Evolutionary conservation across 2,797 vertebrate genomes (phyloP), one percentile per base, ranked within the genome.

Genomic region (Takifugu ocellatus): DNA sequence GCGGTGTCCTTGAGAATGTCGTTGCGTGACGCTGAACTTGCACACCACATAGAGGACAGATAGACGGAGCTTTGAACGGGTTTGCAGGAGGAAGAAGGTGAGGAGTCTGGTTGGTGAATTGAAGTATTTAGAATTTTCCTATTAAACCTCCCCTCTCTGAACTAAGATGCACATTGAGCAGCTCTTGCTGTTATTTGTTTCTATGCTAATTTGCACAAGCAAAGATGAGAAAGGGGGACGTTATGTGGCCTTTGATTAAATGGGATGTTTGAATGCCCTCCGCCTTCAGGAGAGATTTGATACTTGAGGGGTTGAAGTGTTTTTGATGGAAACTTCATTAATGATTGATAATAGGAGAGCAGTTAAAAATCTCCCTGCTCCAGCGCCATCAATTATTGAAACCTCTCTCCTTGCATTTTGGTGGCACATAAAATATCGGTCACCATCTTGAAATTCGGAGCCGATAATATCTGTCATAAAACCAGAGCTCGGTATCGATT

Each of bases 271-370:
- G 90, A 86, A 86, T 89, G 86, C 90, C 89, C 87, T 91, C 88
- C 82, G 89, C 90, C 91, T 92, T 92, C 90, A 90, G 86, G 90
- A 87, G 93, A 91, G 86, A 84, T 93, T 85, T 86, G 93, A 94
- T 93, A 90, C 90, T 92, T 89, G 81, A 95, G 88, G 83, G 91
- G 91, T 90, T 88, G 92, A 94, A 95, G 94, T 94, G 93, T 87
- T 91, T 92, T 94, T 89, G 91, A 94, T 96, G 93, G 94, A 96
- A 96, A 96, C 92, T 91, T 81, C 94, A 98, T 99, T 93, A 98
- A 98, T 97, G 96, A 98, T 98, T 99, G 94, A 99, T 96, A 94
- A 89, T 88, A 94, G 93, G 91, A 95, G 91, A 94, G 93, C 91
- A 91, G 93, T 95, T 96, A 93, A 94, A 96, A 90, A 93, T 93